Evolutionary conservation across 2,888 invertebrate genomes (phyloP), one percentile per base, ranked within the genome.

Genomic region (Muscina levida): DNA sequence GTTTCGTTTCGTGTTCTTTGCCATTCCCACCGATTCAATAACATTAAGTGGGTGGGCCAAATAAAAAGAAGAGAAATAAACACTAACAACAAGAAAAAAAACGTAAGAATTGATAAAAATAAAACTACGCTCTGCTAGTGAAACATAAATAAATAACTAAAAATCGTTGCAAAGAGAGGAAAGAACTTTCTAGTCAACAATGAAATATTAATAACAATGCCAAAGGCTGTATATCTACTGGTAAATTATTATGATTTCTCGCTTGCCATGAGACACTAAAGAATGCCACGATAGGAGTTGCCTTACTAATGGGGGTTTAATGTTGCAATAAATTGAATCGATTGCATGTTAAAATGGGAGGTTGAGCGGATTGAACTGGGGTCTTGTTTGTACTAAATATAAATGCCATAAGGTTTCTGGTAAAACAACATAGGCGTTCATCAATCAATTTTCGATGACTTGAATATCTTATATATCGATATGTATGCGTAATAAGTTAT

Each of bases 1-100:
- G 39, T 15, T 5, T 59, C 39, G 37, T 59, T 39, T 59, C 39
- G 51, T 11, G 19, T n/a, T n/a, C n/a, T n/a, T n/a, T n/a, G n/a
- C n/a, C n/a, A n/a, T 31, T 31, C 31, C 8, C 31, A 3, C 26
- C 26, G 15, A 39, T 59, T 37, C 59, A 59, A 37, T 59, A 59
- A 39, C 19, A 59, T 59, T 39, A 59, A 59, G 59, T 59, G 59
- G 59, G 59, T 59, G 59, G 44, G 44, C 6, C n/a, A 48, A 13
- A 48, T 17, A 48, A 48, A 48, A 48, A 48, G 6, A 15, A 11
- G 2, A 44, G 6, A 11, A 44, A 44, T 8, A n/a, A 44, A 2
- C 4, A 2, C 11, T 11, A 48, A 48, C n/a, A n/a, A 5, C n/a
- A 48, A 15, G 6, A 5, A 15, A 6, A 8, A 59, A 59, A 37